Percentiles rank a stretch among this genome's conserved stretches.
Conservation (phyloP, 2,113 vertebrate species). For the Uropsilus gracilis region DNA sequence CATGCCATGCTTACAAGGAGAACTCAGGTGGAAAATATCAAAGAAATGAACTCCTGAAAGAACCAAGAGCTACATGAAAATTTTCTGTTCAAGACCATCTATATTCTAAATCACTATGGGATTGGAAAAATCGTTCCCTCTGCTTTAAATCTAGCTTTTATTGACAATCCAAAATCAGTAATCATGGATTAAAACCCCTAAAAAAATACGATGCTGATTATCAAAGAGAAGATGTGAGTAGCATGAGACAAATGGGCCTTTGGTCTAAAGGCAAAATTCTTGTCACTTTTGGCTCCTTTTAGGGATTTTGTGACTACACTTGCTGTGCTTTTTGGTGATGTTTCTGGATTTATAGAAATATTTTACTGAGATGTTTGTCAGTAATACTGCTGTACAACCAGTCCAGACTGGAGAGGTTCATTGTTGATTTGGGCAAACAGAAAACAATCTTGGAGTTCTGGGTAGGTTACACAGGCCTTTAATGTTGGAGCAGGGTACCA, state of each 20-base stretch:
- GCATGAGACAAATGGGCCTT: slow-evolving; percentile 20
- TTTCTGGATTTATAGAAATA: not conserved
- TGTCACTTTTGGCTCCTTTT: slow-evolving; percentile 18
- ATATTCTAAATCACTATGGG: slow-evolving; percentile 34
- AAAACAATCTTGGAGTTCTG: too few relatives aligned
- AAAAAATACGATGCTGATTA: slow-evolving; percentile 58
- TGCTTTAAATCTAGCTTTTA: slow-evolving; percentile 55
- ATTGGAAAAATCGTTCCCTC: slow-evolving; percentile 7
- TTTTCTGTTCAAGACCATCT: not conserved
- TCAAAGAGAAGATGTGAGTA: slow-evolving; percentile 33
- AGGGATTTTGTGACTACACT: not conserved
- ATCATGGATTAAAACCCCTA: slow-evolving; percentile 34
- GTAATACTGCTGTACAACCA: too few relatives aligned
- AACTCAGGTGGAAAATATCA: not conserved
- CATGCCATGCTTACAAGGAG: not conserved
- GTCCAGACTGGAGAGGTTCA: too few relatives aligned
- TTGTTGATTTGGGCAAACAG: too few relatives aligned
- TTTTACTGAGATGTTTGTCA: not conserved
- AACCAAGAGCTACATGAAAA: not conserved
- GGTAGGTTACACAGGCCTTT: too few relatives aligned
- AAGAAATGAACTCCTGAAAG: not conserved
- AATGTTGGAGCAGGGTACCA: too few relatives aligned
- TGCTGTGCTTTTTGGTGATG: not conserved
- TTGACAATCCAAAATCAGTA: slow-evolving; percentile 46
- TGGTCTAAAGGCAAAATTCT: slow-evolving; percentile 35